These are phyloP conservation scores for Parapsyche elsis DNA, from an alignment of 1,140 invertebrate genomes.

Conservation along the genomic window DNA sequence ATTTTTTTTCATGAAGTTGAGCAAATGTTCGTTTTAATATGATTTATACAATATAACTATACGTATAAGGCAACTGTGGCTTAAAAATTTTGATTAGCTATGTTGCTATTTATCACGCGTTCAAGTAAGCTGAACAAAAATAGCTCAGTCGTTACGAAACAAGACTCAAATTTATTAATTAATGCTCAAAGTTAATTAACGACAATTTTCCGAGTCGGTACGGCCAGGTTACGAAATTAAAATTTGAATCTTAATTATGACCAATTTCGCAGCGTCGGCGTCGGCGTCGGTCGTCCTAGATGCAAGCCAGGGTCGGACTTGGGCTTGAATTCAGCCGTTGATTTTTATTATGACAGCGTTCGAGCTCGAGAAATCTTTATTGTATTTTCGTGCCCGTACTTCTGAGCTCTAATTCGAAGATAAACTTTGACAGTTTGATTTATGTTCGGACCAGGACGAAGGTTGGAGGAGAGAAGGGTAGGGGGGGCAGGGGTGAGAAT, in stretches of 20 bases:
- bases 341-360: conserved; percentile 50
- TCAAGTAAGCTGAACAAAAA: no score
- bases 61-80: no score
- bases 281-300: not conserved
- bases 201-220: conserved; percentile 20
- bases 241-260: conserved; percentile 44
- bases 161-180: conserved; percentile 44
- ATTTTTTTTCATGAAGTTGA: no score
- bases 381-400: conserved; percentile 34
- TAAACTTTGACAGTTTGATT: conserved; percentile 48
- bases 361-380: conserved; percentile 36
- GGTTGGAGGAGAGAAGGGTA: not conserved
- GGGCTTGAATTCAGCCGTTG: not conserved
- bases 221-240: conserved; percentile 32
- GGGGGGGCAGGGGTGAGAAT: not conserved
- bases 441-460: conserved; percentile 8
- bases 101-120: no score
- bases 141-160: not conserved
- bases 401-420: conserved; percentile 43
- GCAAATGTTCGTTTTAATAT: no score
- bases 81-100: no score
- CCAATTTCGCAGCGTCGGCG: conserved; percentile 26
- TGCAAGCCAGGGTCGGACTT: not conserved
- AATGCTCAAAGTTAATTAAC: conserved; percentile 51
- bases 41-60: no score